Percentiles rank a stretch among this genome's conserved stretches.
These are phyloP conservation scores for Harpagifer antarcticus DNA, from an alignment of 2,797 vertebrate species.

Conservation along the genomic window DNA sequence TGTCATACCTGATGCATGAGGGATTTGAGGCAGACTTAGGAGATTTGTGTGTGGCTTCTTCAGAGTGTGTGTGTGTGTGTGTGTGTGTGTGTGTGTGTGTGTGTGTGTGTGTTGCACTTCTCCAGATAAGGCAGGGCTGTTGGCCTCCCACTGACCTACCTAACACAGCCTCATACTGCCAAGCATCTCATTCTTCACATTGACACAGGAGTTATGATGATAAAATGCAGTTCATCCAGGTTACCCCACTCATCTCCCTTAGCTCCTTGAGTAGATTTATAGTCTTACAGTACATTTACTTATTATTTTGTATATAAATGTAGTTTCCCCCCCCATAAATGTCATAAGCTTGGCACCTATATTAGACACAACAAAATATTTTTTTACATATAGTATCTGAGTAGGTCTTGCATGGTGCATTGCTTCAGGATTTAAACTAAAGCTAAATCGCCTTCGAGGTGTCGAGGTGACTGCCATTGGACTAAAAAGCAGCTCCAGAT, in stretches of 20 bases:
- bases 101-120: conserved; percentile 32
- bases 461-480: neutral
- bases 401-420: neutral
- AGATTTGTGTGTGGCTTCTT: conserved; percentile 22
- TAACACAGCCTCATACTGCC: conserved; percentile 22
- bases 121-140: conserved; percentile 48
- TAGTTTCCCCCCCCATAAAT: accelerated
- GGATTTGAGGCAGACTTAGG: conserved; percentile 44
- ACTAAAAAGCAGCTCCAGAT: neutral
- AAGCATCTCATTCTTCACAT: conserved; percentile 27
- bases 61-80: conserved; percentile 1
- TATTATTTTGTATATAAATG: neutral
- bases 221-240: conserved; percentile 14
- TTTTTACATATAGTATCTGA: conserved; percentile 1
- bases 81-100: conserved; percentile 17
- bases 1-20: conserved; percentile 57
- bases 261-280: neutral
- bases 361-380: too few species aligned
- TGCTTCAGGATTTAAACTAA: conserved; percentile 6
- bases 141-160: conserved; percentile 47
- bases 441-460: neutral
- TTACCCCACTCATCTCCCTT: neutral
- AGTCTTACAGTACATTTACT: neutral
- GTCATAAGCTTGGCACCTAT: neutral
- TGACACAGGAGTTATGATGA: conserved; percentile 20